Evolutionary conservation across 2,888 invertebrate genomes (phyloP).

Genomic region (Eledona agricola): DNA sequence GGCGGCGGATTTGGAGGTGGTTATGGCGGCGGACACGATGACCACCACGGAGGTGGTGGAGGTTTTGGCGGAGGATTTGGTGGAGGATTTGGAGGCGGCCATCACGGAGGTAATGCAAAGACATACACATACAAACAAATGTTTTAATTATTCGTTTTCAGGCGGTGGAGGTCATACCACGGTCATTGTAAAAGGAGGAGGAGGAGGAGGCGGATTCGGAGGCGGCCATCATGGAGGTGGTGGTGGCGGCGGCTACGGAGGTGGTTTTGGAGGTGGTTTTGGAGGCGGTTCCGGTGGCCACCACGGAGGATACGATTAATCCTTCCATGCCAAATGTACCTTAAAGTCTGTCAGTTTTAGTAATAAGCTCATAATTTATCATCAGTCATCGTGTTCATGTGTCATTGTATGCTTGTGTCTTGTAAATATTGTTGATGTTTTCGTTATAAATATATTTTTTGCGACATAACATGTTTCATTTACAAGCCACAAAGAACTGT

Average conservation of each 20-base stretch:
- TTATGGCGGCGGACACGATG: conserved; percentile 31
- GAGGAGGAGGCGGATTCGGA: conserved; percentile 34
- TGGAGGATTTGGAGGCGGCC: conserved; percentile 29
- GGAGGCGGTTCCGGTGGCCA: conserved; percentile 35
- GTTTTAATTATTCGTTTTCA: conserved; percentile 5
- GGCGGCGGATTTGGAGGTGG: conserved; percentile 32
- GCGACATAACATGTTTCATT: conserved; percentile 24
- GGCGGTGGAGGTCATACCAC: conserved; percentile 34
- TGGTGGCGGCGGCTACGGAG: conserved; percentile 28
- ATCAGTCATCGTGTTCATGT: conserved; percentile 42
- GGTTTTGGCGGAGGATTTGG: conserved; percentile 30
- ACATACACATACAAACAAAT: no score
- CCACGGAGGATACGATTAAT: conserved; percentile 35
- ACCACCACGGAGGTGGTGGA: conserved; percentile 31
- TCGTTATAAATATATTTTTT: conserved; percentile 34
- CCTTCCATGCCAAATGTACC: conserved; percentile 27
- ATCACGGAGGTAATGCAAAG: conserved; percentile 30
- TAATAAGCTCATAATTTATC: conserved; percentile 40
- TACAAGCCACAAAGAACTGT: conserved; percentile 9
- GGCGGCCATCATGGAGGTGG: conserved; percentile 31
- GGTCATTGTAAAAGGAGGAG: conserved; percentile 9
- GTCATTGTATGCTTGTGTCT: conserved; percentile 42
- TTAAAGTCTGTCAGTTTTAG: no score
- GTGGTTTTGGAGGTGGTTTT: conserved; percentile 38
- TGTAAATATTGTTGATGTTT: conserved; percentile 46